These are phyloP conservation scores for Petrocephalus schoutedeni DNA, from an alignment of 2,797 vertebrate species.

Conservation along the genomic window DNA sequence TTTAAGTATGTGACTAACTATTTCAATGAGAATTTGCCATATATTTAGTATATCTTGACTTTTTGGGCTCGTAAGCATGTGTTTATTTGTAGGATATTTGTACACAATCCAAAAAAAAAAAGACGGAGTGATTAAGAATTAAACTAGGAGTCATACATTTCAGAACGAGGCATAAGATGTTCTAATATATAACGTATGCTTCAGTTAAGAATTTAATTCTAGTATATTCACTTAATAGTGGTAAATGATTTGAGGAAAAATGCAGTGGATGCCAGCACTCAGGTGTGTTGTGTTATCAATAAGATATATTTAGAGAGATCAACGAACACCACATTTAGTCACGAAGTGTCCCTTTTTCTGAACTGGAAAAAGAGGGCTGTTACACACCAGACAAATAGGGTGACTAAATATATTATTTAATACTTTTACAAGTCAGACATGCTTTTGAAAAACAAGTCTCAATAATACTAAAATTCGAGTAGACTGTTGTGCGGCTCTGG, in stretches of 20 bases:
- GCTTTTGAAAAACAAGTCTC: neutral
- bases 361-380: neutral
- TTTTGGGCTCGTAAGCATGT: neutral
- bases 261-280: neutral
- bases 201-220: neutral
- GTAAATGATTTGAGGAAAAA: neutral
- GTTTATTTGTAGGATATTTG: neutral
- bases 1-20: neutral
- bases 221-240: neutral
- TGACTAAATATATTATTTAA: neutral
- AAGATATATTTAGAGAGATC: neutral
- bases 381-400: neutral
- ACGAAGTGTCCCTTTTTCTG: constrained; percentile 8
- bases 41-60: neutral
- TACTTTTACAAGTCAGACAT: neutral
- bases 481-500: neutral
- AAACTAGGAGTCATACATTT: neutral
- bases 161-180: neutral
- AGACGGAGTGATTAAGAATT: neutral
- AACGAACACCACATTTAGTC: neutral
- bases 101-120: too few relatives aligned
- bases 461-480: neutral
- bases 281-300: neutral
- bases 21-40: neutral
- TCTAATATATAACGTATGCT: neutral